Evolutionary conservation across 1,140 invertebrate genomes (phyloP).

Genomic region (Tyrophagus putrescentiae): DNA sequence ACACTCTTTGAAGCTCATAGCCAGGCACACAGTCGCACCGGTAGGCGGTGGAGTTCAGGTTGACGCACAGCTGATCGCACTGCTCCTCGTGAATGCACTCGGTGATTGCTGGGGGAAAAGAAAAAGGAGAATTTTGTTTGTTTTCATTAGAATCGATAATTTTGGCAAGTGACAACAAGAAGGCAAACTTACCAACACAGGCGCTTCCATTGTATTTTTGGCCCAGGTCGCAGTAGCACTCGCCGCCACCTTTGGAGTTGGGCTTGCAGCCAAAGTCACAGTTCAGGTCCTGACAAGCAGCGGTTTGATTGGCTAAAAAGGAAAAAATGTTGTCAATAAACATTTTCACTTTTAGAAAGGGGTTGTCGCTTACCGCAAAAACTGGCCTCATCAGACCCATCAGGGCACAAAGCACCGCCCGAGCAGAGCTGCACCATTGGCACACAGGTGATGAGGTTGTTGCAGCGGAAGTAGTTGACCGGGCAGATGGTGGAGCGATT

Average conservation of each 20-base stretch:
- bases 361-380: conserved; percentile 31
- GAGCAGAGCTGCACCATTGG: conserved; percentile 37
- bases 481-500: conserved; percentile 51
- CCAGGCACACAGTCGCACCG: conserved; percentile 58
- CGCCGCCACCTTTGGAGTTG: conserved; percentile 46
- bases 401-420: conserved; percentile 34
- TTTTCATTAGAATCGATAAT: neutral
- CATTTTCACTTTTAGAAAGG: conserved; percentile 15
- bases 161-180: too few species aligned
- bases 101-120: conserved; percentile 47
- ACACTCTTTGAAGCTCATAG: conserved; percentile 43
- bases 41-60: conserved; percentile 46
- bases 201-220: conserved; percentile 46
- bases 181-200: conserved; percentile 43
- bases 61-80: conserved; percentile 63
- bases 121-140: neutral
- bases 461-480: conserved; percentile 44
- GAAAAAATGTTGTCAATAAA: conserved; percentile 5
- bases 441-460: conserved; percentile 38
- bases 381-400: conserved; percentile 36
- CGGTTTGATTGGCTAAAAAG: neutral
- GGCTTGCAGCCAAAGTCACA: conserved; percentile 51
- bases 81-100: conserved; percentile 53
- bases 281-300: conserved; percentile 39
- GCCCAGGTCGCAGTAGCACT: conserved; percentile 57